phyloP scores from a whole-genome alignment of 1,140 invertebrate species.

The Meteorus sp. region DNA sequence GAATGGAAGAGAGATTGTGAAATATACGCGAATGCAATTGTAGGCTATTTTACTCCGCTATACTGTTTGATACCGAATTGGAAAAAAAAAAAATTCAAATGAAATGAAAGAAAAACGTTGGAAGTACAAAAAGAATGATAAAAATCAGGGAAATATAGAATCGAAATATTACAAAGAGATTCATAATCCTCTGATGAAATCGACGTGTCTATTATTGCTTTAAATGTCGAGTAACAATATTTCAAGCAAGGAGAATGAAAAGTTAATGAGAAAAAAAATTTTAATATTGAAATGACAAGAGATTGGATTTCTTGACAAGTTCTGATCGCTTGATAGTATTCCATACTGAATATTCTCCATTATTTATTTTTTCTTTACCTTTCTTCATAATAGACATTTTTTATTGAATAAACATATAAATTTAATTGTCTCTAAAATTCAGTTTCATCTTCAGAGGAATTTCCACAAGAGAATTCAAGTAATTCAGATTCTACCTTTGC shows the following conservation, averaged over 20 bases:
- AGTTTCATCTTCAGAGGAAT: not conserved
- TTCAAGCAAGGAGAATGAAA: not conserved
- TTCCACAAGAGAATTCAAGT: no score
- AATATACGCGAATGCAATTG: no score
- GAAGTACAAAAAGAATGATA: not conserved
- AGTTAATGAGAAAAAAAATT: not conserved
- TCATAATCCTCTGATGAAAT: constrained; percentile 11
- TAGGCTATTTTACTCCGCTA: not conserved
- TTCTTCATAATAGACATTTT: no score
- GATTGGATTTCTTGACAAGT: not conserved
- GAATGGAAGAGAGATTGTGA: not conserved
- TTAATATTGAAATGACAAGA: not conserved
- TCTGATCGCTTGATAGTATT: not conserved
- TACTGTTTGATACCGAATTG: not conserved
- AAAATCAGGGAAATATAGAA: not conserved
- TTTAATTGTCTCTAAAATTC: no score
- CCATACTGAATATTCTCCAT: not conserved
- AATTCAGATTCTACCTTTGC: no score
- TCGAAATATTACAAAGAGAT: no score
- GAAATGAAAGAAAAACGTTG: not conserved
- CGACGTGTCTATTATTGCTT: constrained; percentile 18
- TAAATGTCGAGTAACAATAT: constrained; percentile 5
- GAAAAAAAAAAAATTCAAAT: not conserved
- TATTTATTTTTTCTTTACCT: not conserved
- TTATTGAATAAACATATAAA: no score